These are phyloP conservation scores for Malacoraja senta DNA, from an alignment of 2,797 vertebrate species.

Conservation along the genomic window DNA sequence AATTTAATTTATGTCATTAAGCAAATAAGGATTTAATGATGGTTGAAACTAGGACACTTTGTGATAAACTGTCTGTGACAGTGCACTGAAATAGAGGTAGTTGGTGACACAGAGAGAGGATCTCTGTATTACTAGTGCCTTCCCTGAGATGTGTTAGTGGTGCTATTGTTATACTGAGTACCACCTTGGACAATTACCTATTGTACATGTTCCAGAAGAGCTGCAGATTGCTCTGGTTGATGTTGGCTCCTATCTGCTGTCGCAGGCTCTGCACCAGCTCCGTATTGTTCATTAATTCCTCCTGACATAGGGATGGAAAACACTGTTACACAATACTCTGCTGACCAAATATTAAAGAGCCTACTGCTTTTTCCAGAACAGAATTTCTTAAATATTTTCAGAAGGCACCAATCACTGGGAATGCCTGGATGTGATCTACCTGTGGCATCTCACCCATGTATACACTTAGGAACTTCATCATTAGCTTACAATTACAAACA, in stretches of 20 bases:
- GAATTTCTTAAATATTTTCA: background rate
- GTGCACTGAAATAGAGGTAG: background rate
- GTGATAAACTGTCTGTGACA: background rate
- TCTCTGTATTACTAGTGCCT: background rate
- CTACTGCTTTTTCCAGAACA: background rate
- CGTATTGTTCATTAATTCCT: conserved; percentile 87
- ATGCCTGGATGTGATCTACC: background rate
- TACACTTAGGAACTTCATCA: background rate
- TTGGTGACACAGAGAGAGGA: background rate
- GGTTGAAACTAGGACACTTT: background rate
- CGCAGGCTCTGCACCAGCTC: conserved; percentile 90
- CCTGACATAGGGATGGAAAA: conserved; percentile 54
- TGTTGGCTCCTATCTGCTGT: conserved; percentile 79
- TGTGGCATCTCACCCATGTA: background rate
- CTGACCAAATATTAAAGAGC: background rate
- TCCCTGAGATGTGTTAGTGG: background rate
- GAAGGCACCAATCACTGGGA: background rate
- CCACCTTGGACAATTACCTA: conserved; percentile 57
- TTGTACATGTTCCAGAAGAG: conserved; percentile 99
- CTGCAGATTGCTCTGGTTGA: conserved; percentile 95
- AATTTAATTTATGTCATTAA: too few species aligned
- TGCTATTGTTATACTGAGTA: background rate
- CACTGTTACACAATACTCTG: background rate
- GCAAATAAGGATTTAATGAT: too few species aligned
- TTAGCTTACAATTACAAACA: too few species aligned